Percentiles rank a stretch among this genome's conserved stretches.
These are phyloP conservation scores for Epinephelus lanceolatus DNA, from an alignment of 2,113 vertebrate species.

Conservation along the genomic window DNA sequence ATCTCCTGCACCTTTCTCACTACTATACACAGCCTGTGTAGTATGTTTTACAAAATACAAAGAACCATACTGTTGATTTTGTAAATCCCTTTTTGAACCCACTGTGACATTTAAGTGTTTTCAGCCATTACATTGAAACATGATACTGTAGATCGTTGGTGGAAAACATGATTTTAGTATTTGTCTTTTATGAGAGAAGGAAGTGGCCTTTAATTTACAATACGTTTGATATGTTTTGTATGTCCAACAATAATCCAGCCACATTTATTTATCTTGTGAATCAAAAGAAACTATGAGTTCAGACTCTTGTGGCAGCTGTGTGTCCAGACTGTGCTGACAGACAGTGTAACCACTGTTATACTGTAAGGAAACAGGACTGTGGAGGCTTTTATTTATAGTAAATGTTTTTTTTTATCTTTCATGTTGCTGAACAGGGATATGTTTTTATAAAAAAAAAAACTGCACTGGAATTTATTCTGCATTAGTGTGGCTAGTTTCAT, in stretches of 20 bases:
- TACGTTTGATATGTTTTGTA: slow-evolving; percentile 1
- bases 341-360: neutral
- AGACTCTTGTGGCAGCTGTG: slow-evolving; percentile 38
- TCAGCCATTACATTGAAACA: slow-evolving; percentile 43
- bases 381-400: slow-evolving; percentile 25
- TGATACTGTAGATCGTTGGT: slow-evolving; percentile 38
- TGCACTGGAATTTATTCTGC: slow-evolving; percentile 45
- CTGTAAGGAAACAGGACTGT: neutral
- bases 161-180: slow-evolving; percentile 5
- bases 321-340: slow-evolving; percentile 28
- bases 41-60: slow-evolving; percentile 46
- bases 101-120: slow-evolving; percentile 74
- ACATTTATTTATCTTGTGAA: slow-evolving; percentile 4
- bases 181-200: slow-evolving; percentile 17
- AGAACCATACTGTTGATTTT: slow-evolving; percentile 51
- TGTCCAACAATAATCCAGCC: slow-evolving; percentile 10
- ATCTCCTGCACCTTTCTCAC: slow-evolving; percentile 51
- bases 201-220: slow-evolving; percentile 60
- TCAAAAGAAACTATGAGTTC: neutral
- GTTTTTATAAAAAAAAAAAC: slow-evolving; percentile 33
- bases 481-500: neutral
- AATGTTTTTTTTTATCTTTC: neutral
- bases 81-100: slow-evolving; percentile 60
- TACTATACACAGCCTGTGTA: slow-evolving; percentile 35
- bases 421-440: slow-evolving; percentile 42